These are phyloP conservation scores for Corvus cornix DNA, from an alignment of 2,113 vertebrate genomes.

Conservation along the genomic window DNA sequence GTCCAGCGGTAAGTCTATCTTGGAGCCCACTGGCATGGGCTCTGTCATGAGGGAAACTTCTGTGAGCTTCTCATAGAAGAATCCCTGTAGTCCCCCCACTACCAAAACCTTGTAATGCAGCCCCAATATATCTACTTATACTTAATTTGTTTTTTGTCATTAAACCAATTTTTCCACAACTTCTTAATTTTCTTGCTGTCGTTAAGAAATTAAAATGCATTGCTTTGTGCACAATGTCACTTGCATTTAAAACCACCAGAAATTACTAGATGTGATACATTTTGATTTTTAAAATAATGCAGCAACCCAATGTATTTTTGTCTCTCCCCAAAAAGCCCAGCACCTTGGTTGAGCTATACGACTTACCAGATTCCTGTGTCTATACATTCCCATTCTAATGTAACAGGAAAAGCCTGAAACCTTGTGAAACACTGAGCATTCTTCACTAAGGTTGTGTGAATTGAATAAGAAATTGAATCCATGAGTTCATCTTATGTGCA, in stretches of 20 bases:
- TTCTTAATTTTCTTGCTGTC: neutral
- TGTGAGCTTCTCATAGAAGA: neutral
- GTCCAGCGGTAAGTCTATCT: neutral
- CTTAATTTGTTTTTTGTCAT: neutral
- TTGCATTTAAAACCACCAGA: neutral
- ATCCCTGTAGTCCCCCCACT: neutral
- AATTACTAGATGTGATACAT: neutral
- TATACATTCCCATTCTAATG: fast-evolving
- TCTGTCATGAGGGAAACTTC: neutral
- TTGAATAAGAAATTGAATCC: neutral
- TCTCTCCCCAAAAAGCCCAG: neutral
- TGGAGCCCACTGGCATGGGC: too few species aligned
- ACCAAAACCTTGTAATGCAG: fast-evolving
- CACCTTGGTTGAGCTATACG: neutral
- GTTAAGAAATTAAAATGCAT: neutral
- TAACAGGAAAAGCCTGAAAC: neutral
- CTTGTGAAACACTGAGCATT: neutral
- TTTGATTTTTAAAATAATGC: neutral
- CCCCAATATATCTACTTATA: neutral
- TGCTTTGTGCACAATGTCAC: neutral
- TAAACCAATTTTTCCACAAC: neutral
- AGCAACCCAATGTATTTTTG: neutral
- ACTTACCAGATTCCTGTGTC: neutral
- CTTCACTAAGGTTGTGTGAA: neutral
- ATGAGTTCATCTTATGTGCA: neutral